Base-by-base conservation (phyloP, 1,140 invertebrate species). In the Nasonia vitripennis region DNA sequence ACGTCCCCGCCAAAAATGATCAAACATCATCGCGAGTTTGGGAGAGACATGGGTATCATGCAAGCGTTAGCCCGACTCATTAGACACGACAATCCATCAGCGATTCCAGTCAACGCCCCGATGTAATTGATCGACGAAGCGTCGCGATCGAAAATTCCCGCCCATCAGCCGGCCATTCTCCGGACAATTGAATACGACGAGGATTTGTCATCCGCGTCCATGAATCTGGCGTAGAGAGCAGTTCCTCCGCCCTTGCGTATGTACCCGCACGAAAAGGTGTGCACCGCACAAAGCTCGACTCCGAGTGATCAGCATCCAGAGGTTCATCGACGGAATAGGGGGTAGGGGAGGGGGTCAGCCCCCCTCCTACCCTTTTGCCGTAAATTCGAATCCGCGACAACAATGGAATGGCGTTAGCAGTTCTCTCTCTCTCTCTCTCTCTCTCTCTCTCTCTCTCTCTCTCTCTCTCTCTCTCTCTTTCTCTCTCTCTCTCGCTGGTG, bases 321-420 rank as follows among this genome's bases (percentile, higher is more conserved):
- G 14, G n/a, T 51, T 73, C 17, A 82, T 82, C 37, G 27, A 45
- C 14, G 31, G n/a, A 9, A 81, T 48, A 23, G 73, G 48, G 20
- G 41, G n/a, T 6, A 37, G 2, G 5, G n/a, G 20, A 9, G 10
- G n/a, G 9, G 27, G n/a, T 17, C 10, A 23, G 27, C 27, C 27
- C 14, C 55, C 11, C 12, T 23, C 20, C 70, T 17, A 7, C 31
- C 74, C 17, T 23, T 48, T 10, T 23, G 45, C 23, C 34, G 41
- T 84, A 78, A 78, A 78, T 84, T 84, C 37, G 41, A 84, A 62
- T 78, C 77, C 45, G n/a, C 45, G 67, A 74, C 51, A 86, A 86
- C 75, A 82, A 85, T 80, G 37, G 67, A 78, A 11, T 27, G 68
- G 20, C 31, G 68, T 10, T 75, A 71, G 71, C 73, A 11, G 81